Evolutionary conservation across 2,888 invertebrate genomes (phyloP).

Genomic region (Silvanus unidentatus): DNA sequence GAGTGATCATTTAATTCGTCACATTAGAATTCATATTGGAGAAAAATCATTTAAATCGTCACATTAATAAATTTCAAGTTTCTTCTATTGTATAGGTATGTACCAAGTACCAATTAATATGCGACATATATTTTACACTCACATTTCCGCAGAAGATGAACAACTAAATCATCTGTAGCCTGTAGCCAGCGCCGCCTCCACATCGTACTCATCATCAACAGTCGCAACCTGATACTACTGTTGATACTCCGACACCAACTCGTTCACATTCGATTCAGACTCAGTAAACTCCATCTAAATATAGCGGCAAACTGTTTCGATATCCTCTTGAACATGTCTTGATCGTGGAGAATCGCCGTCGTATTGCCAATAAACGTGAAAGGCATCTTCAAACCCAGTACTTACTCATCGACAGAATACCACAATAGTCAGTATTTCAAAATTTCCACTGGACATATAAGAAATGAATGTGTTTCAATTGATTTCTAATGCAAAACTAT

Average conservation of each 20-base stretch:
- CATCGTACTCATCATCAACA: constrained; percentile 82
- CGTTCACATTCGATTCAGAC: constrained; percentile 93
- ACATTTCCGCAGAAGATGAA: constrained; percentile 22
- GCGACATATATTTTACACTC: too few relatives aligned
- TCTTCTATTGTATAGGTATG: too few relatives aligned
- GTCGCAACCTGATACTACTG: constrained; percentile 92
- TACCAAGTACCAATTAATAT: too few relatives aligned
- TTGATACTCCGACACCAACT: constrained; percentile 86
- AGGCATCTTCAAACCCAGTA: constrained; percentile 70
- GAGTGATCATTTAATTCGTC: too few relatives aligned
- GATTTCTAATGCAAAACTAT: too few relatives aligned
- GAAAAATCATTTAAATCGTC: too few relatives aligned
- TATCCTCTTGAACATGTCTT: constrained; percentile 68
- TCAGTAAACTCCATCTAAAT: constrained; percentile 98
- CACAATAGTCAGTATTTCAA: constrained; percentile 76
- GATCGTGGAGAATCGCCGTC: constrained; percentile 70
- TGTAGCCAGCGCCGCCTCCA: constrained; percentile 67
- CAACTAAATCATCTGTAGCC: constrained; percentile 49
- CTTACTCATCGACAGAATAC: constrained; percentile 74
- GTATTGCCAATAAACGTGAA: constrained; percentile 74
- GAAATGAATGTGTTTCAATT: too few relatives aligned
- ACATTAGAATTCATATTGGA: too few relatives aligned
- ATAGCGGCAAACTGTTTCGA: constrained; percentile 74
- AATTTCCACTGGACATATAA: too few relatives aligned
- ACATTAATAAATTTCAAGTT: too few relatives aligned